Conservation (phyloP, 2,797 vertebrate species). For the Serranus cabrilla region DNA sequence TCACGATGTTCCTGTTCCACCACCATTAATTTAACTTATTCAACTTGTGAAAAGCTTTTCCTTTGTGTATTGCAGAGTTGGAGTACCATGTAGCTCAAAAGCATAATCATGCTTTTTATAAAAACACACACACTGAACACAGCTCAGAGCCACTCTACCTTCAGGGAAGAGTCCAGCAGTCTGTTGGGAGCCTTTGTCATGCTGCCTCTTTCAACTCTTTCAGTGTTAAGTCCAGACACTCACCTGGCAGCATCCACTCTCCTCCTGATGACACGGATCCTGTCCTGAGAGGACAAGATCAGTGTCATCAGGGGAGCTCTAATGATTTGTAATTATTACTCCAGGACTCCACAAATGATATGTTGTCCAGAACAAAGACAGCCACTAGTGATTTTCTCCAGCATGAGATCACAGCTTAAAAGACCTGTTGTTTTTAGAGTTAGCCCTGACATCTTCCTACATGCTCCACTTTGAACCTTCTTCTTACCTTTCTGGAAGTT, state of each 20-base stretch:
- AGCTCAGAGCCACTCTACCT: not conserved
- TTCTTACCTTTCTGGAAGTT: not conserved
- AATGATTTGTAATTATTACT: slow-evolving; percentile 37
- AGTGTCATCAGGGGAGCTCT: slow-evolving; percentile 20
- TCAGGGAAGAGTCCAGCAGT: slow-evolving; percentile 9
- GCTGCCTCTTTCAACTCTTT: slow-evolving; percentile 12
- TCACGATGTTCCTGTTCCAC: too few relatives aligned
- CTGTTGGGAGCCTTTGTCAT: not conserved
- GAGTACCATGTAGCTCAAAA: too few relatives aligned
- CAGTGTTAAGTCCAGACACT: slow-evolving; percentile 2
- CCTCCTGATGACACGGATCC: slow-evolving; percentile 21
- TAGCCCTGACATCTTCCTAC: not conserved
- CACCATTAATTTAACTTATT: too few relatives aligned
- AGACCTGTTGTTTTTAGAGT: slow-evolving; percentile 7
- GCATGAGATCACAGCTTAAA: not conserved
- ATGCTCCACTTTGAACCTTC: not conserved
- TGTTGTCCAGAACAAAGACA: slow-evolving; percentile 25
- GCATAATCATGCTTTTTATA: too few relatives aligned
- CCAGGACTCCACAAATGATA: slow-evolving; percentile 20
- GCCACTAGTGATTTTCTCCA: slow-evolving; percentile 2
- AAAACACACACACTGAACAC: slow-evolving; percentile 1
- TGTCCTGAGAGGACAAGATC: slow-evolving; percentile 4
- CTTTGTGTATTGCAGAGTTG: too few relatives aligned
- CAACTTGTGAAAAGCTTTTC: too few relatives aligned
- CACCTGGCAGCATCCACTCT: not conserved